These are phyloP conservation scores for Drosophila emarginata DNA, from an alignment of 2,888 invertebrate species.

Conservation along the genomic window DNA sequence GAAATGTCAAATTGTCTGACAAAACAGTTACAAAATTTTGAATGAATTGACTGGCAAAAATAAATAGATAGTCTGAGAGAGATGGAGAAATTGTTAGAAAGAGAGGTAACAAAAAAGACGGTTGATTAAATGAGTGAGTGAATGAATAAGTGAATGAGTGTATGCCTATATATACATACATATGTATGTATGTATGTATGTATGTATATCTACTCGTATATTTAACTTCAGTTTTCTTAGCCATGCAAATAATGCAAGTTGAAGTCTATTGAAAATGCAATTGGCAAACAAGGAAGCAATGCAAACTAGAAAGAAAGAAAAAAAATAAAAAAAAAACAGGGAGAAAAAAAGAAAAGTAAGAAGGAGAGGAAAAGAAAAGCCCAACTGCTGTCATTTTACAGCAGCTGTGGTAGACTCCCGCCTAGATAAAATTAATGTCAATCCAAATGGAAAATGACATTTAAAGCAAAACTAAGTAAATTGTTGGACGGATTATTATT, in stretches of 20 bases:
- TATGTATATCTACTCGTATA: slow-evolving; percentile 14
- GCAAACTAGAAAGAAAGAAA: not conserved
- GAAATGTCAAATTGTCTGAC: slow-evolving; percentile 74
- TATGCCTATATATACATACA: slow-evolving; percentile 29
- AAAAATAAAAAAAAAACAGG: not conserved
- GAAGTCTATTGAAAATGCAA: slow-evolving; percentile 63
- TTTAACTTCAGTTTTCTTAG: slow-evolving; percentile 12
- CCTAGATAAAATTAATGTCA: slow-evolving; percentile 51
- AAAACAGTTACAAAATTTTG: slow-evolving; percentile 68
- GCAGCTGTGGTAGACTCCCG: slow-evolving; percentile 23
- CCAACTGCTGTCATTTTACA: slow-evolving; percentile 63
- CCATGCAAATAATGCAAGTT: slow-evolving; percentile 58
- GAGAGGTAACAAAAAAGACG: slow-evolving; percentile 2
- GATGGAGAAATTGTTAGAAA: not conserved
- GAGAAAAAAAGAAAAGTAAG: slow-evolving; percentile 18
- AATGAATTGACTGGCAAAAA: slow-evolving; percentile 38
- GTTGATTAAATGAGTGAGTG: slow-evolving; percentile 43
- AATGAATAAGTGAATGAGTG: slow-evolving; percentile 43
- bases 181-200: slow-evolving; percentile 26
- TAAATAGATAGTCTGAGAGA: not conserved
- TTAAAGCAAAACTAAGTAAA: slow-evolving; percentile 45
- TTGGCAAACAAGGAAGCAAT: slow-evolving; percentile 71
- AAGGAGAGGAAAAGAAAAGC: slow-evolving; percentile 1
- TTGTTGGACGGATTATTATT: slow-evolving; percentile 1
- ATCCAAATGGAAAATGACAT: slow-evolving; percentile 59